Conservation (phyloP, 2,888 invertebrate species). For the Machimus atricapillus region DNA sequence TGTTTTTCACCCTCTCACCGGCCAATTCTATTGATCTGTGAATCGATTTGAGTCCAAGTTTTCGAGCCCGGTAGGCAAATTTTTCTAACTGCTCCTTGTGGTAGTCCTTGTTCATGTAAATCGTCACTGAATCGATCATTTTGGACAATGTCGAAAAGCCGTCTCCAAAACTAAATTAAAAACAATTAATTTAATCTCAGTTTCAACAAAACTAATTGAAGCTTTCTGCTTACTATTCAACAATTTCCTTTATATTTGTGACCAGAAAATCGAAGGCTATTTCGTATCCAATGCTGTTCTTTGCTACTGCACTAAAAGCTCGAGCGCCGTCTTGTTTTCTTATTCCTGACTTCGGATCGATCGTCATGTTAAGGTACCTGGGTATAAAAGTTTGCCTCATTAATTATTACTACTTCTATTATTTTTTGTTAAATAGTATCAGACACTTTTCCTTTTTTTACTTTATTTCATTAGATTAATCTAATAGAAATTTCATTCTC, state of each 20-base stretch:
- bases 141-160: conserved; percentile 65
- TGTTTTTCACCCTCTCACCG: conserved; percentile 61
- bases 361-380: conserved; percentile 65
- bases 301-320: conserved; percentile 67
- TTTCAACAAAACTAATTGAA: background rate
- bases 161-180: conserved; percentile 63
- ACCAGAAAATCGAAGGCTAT: conserved; percentile 68
- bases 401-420: background rate
- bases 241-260: conserved; percentile 60
- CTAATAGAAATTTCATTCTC: no score
- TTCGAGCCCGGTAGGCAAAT: conserved; percentile 56
- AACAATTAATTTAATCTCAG: background rate
- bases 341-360: conserved; percentile 65
- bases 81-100: conserved; percentile 59
- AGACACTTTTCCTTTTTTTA: no score
- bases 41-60: conserved; percentile 57
- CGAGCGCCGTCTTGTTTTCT: conserved; percentile 69
- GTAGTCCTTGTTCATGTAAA: conserved; percentile 65
- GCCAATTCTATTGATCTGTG: conserved; percentile 58
- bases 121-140: conserved; percentile 65
- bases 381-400: conserved; percentile 2
- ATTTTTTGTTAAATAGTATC: background rate
- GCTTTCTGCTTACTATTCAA: conserved; percentile 59
- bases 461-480: no score
- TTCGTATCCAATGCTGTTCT: conserved; percentile 67